Evolutionary conservation across 2,888 invertebrate genomes (phyloP), one percentile per base, ranked within the genome.

Genomic region (Odontocolon sp.): DNA sequence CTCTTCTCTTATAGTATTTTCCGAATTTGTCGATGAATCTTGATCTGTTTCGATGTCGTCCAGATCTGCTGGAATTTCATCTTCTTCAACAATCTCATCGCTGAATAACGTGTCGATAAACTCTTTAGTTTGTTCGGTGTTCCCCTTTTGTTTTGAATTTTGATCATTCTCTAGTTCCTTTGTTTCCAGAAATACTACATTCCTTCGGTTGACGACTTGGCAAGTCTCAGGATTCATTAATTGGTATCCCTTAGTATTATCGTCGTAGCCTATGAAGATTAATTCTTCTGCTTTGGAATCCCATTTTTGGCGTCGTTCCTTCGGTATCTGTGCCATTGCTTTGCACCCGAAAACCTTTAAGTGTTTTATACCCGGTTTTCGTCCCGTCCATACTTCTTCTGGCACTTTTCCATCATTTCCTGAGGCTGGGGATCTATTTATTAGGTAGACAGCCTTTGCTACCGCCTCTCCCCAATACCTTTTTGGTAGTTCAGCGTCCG

Each of bases 261-360:
- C 69, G 54, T 66, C 16, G 47, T 80, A 80, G 0, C 80, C 77
- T 4, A 77, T 47, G 26, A 81, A 72, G n/a, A 82, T 77, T 9
- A 33, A n/a, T 21, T 63, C 50, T 36, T 45, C 16, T 8, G 71
- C n/a, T 42, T 72, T 80, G 11, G 9, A 40, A 16, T 76, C 78
- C 64, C 52, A 78, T 61, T 80, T 77, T 26, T 52, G 71, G 11
- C 77, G 18, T 18, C 70, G 67, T 71, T 88, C 81, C 75, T 88
- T 85, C 0, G 89, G 87, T 63, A 89, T 80, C 67, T 88, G 87
- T 18, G 83, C 83, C 79, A 84, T 84, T 4, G 85, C 86, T 66
- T 82, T 67, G n/a, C 81, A 80, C 14, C 90, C 91, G 85, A 91
- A 91, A 26, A 85, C 81, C 59, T 81, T 80, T n/a, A 91, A 68